Evolutionary conservation across 2,888 invertebrate genomes (phyloP), one percentile per base, ranked within the genome.

Genomic region (Selenia dentaria): DNA sequence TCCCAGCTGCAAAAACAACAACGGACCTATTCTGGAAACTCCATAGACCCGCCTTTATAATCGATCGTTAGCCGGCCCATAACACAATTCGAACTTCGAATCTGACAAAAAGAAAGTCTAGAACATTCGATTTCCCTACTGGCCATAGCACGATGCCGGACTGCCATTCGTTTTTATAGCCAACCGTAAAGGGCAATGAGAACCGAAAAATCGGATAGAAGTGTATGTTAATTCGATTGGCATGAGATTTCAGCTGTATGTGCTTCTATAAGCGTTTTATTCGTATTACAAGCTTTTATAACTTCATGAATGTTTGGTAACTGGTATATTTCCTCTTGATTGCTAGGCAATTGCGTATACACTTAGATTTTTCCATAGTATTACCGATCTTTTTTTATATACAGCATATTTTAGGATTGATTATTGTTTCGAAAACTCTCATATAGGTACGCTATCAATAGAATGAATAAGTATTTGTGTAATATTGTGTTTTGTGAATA

Each of bases 161-260:
- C 76, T 70, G 62, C 64, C 62, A 57, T 83, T 78, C 63, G 51
- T 58, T 81, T 85, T 86, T 84, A 86, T 81, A 61, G 70, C 59
- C 62, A 42, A 53, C 74, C 74, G 77, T 85, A 79, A 84, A 82
- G 59, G 78, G 67, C 64, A 68, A 65, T 54, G 65, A 66, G 70
- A 64, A 62, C 61, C 60, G 60, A 66, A 71, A 79, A 79, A 74
- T 62, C 62, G 68, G 53, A 64, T 62, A 63, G 47, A 62, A 64
- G 69, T 69, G 64, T 79, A 83, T 83, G 79, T 72, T 83, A 83
- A 83, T 83, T 78, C 72, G 63, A 74, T 76, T 67, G 46, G 42
- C 49, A 37, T 25, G 55, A 51, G 57, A 58, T 58, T 53, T 55
- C 41, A 45, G 36, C 50, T 38, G 44, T 49, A 41, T 41, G 42